These are phyloP conservation scores for Tenualosa ilisha DNA, from an alignment of 2,797 vertebrate genomes.

Conservation along the genomic window DNA sequence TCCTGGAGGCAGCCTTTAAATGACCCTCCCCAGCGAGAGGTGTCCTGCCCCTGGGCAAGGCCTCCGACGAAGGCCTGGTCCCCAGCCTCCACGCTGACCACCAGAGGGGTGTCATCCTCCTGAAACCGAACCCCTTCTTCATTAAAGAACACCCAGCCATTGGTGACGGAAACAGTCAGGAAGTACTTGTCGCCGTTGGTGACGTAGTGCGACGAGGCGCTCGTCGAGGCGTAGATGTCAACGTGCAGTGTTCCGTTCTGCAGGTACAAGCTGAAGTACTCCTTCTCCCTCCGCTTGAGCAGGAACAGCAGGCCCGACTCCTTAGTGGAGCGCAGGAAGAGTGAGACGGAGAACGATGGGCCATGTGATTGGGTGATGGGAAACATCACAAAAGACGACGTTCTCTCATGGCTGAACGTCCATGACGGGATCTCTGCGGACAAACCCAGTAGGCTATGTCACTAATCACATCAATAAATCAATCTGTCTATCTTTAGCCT, in stretches of 20 bases:
- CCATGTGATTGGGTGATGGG: conserved; percentile 72
- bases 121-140: conserved; percentile 55
- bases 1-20: conserved; percentile 97
- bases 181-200: conserved; percentile 75
- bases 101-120: conserved; percentile 44
- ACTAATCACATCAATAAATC: background rate
- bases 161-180: conserved; percentile 73
- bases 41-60: conserved; percentile 60
- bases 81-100: conserved; percentile 68
- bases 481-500: no score
- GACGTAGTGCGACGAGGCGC: conserved; percentile 61
- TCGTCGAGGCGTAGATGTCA: conserved; percentile 54
- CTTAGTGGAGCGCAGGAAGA: conserved; percentile 84
- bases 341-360: conserved; percentile 85
- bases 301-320: conserved; percentile 81
- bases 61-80: conserved; percentile 81
- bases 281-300: conserved; percentile 60
- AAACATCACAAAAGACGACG: conserved; percentile 78
- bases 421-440: conserved; percentile 80
- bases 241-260: conserved; percentile 74
- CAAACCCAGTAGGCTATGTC: background rate
- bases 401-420: conserved; percentile 84
- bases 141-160: conserved; percentile 67
- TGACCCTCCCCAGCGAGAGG: conserved; percentile 79
- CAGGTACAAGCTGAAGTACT: conserved; percentile 81